Base-by-base conservation (phyloP, 2,888 invertebrate species). In the Helleia helle region DNA sequence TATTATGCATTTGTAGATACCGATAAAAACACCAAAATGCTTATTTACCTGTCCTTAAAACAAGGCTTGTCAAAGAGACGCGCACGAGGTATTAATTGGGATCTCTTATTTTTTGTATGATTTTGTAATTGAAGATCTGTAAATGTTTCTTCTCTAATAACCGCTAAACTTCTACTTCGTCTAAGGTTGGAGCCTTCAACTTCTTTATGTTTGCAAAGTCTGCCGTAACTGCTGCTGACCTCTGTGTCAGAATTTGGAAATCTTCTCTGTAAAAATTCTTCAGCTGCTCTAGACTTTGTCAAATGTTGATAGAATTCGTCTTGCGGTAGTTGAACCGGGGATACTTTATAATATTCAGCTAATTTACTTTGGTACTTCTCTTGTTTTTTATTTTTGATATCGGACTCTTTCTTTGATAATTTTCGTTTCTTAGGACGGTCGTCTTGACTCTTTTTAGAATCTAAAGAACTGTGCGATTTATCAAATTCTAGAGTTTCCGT, bases 41-140 rank as follows among this genome's bases (percentile, higher is more conserved):
- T 17, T 6, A 49, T 53, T 80, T 79, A 91, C 92, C 91, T 89
- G 77, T 91, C 91, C 72, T 89, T 90, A 65, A 91, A 88, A 65
- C 89, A 89, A 72, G 90, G 89, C 57, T 90, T 90, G 73, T 92
- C 92, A 59, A 92, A 91, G 50, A 93, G 85, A 65, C 91, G 91
- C 38, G 93, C 93, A 57, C 93, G 87, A 44, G 93, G 93, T 73
- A 93, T 93, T 43, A 93, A 85, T 72, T 93, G 93, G 38, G 91
- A 91, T 56, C 92, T 86, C 61, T 90, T 87, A 58, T 85, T 87
- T 56, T 87, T 86, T 50, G 88, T 87, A 65, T 88, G 87, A 53
- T 87, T 85, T 54, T 87, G 87, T 58, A 89, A 87, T 69, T 90
- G 89, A 58, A 90, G 86, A 61, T 89, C 90, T 57, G 89, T 89